Evolutionary conservation across 2,797 vertebrate species (phyloP).

Genomic region (Anableps anableps): DNA sequence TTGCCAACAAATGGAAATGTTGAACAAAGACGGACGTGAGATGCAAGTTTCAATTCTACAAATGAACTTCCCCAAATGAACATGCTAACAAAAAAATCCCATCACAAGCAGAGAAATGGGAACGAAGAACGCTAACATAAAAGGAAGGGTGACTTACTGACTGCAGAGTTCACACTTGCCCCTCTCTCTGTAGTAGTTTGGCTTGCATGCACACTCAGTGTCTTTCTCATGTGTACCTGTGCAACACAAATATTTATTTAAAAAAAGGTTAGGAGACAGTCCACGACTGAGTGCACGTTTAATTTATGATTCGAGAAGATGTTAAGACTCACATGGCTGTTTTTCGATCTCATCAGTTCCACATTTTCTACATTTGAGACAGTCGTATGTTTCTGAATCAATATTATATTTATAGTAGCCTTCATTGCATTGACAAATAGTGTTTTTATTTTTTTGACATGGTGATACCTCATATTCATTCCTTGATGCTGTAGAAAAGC

Average conservation of each 20-base stretch:
- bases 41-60: constrained; percentile 66
- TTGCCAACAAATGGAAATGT: constrained; percentile 54
- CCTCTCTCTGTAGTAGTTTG: constrained; percentile 42
- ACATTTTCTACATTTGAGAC: constrained; percentile 56
- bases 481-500: not conserved
- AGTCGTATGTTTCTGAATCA: constrained; percentile 8
- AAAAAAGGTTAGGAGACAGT: not conserved
- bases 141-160: constrained; percentile 61
- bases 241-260: constrained; percentile 24
- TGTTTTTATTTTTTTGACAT: constrained; percentile 20
- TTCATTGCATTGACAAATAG: constrained; percentile 55
- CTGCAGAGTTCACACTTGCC: constrained; percentile 61
- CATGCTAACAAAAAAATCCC: constrained; percentile 8
- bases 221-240: constrained; percentile 62
- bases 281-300: not conserved
- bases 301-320: not conserved
- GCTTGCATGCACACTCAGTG: constrained; percentile 66
- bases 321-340: constrained; percentile 62
- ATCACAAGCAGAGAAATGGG: not conserved
- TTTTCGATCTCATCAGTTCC: constrained; percentile 3
- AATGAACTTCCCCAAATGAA: constrained; percentile 62
- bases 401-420: constrained; percentile 44
- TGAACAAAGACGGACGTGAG: constrained; percentile 25
- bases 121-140: not conserved
- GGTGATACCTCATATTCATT: rapidly evolving